Percentiles rank a stretch among this genome's conserved stretches.
Evolutionary conservation across 2,797 vertebrate species (phyloP).

Genomic region (Ptychadena robeensis): DNA sequence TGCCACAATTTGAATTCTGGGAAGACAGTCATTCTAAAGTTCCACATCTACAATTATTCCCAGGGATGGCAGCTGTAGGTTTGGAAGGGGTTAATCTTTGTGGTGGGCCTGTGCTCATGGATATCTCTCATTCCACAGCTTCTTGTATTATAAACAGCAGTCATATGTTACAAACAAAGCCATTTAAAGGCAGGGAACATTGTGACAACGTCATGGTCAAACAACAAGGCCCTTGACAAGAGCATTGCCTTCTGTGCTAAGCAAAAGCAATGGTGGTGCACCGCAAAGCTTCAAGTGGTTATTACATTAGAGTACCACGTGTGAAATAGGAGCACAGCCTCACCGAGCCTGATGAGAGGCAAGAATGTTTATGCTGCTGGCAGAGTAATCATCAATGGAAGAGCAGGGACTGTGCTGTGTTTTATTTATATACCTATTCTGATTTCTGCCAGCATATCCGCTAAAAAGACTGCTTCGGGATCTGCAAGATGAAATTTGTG

Average conservation of each 20-base stretch:
- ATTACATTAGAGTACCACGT: background rate
- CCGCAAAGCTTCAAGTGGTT: background rate
- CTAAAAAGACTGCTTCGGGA: no score
- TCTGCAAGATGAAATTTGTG: no score
- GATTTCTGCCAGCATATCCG: no score
- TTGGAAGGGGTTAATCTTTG: slow-evolving; percentile 11
- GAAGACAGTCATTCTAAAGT: background rate
- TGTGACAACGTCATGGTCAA: slow-evolving; percentile 27
- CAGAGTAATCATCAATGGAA: background rate
- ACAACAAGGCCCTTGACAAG: slow-evolving; percentile 3
- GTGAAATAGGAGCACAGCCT: background rate
- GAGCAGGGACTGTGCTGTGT: background rate
- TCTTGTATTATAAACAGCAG: slow-evolving; percentile 55
- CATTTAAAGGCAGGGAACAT: slow-evolving; percentile 47
- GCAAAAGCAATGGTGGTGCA: background rate
- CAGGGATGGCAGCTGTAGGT: background rate
- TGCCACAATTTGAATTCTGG: background rate
- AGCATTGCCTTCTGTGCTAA: slow-evolving; percentile 15
- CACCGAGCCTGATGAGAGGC: background rate
- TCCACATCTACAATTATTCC: background rate
- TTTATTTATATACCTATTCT: background rate
- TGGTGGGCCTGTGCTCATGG: background rate
- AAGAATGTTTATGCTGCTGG: background rate
- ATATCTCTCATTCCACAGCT: slow-evolving; percentile 45
- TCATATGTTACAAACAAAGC: slow-evolving; percentile 54